A percentile compares a stretch with the other conserved stretches of the same genome.
phyloP scores from a whole-genome alignment of 2,888 invertebrate genomes.

The Biston betularia region DNA sequence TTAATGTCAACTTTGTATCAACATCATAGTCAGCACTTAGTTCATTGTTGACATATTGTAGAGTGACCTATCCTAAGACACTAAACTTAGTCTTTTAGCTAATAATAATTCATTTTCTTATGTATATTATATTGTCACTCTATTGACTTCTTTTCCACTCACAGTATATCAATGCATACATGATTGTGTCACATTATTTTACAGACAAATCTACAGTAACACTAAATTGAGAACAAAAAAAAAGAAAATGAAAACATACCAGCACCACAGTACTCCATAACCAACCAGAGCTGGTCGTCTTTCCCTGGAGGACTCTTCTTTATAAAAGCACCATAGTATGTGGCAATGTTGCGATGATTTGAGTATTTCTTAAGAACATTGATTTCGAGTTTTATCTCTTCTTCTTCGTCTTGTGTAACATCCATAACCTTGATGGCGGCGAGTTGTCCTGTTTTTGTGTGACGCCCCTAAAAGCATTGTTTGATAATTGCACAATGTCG shows the following conservation, averaged over 20 bases:
- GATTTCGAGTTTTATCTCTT: conserved; percentile 99
- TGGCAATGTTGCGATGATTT: conserved; percentile 99
- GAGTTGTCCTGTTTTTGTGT: conserved; percentile 99
- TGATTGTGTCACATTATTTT: not conserved
- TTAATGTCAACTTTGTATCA: too few relatives aligned
- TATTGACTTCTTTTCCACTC: too few relatives aligned
- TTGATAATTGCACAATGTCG: not conserved
- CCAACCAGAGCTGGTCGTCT: conserved; percentile 99
- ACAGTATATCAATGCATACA: too few relatives aligned
- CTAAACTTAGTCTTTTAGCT: too few relatives aligned
- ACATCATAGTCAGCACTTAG: too few relatives aligned
- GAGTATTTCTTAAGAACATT: conserved; percentile 99
- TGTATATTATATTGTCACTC: too few relatives aligned
- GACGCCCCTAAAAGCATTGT: conserved; percentile 92
- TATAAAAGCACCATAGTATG: conserved; percentile 99
- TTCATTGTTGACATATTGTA: too few relatives aligned
- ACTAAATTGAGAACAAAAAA: not conserved
- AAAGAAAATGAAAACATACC: conserved; percentile 75
- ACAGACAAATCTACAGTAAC: not conserved
- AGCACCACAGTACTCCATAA: conserved; percentile 99
- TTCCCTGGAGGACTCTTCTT: conserved; percentile 99
- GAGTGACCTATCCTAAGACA: too few relatives aligned
- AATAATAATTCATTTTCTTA: too few relatives aligned
- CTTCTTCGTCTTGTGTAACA: conserved; percentile 99
- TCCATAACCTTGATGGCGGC: conserved; percentile 99